Evolutionary conservation across 2,113 vertebrate species (phyloP).

Genomic region (Lophochroa leadbeateri): DNA sequence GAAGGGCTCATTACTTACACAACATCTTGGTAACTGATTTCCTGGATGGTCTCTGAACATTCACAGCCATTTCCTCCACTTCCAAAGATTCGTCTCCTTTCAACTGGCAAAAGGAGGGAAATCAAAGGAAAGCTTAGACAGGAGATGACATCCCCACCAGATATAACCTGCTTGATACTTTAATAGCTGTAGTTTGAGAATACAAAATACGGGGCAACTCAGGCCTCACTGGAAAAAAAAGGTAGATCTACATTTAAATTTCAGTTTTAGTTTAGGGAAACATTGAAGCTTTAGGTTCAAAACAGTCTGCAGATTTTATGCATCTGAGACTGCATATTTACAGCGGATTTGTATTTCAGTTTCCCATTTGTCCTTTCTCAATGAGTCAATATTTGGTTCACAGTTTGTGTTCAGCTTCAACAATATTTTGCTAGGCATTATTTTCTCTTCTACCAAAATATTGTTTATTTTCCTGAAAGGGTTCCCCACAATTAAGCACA

Average conservation of each 20-base stretch:
- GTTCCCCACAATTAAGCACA: conserved; percentile 32
- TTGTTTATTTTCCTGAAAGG: conserved; percentile 17
- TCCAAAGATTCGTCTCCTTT: conserved; percentile 72
- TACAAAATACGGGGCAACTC: background rate
- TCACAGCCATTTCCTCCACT: conserved; percentile 69
- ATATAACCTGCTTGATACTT: background rate
- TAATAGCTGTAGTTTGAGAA: background rate
- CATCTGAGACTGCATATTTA: background rate
- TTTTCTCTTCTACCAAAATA: background rate
- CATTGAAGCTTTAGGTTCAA: background rate
- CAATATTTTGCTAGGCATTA: background rate
- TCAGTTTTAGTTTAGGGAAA: background rate
- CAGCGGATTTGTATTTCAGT: background rate
- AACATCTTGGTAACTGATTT: conserved; percentile 81
- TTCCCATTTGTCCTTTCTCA: background rate
- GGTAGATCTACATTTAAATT: background rate
- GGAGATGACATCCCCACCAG: background rate
- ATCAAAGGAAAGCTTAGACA: background rate
- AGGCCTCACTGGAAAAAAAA: background rate
- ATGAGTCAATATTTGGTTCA: background rate
- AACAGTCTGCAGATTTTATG: background rate
- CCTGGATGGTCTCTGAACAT: conserved; percentile 73
- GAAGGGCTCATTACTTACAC: conserved; percentile 60
- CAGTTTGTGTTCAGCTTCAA: background rate
- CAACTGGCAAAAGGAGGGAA: conserved; percentile 55